These are phyloP conservation scores for Listronotus bonariensis DNA, from an alignment of 1,140 invertebrate species.

Conservation along the genomic window DNA sequence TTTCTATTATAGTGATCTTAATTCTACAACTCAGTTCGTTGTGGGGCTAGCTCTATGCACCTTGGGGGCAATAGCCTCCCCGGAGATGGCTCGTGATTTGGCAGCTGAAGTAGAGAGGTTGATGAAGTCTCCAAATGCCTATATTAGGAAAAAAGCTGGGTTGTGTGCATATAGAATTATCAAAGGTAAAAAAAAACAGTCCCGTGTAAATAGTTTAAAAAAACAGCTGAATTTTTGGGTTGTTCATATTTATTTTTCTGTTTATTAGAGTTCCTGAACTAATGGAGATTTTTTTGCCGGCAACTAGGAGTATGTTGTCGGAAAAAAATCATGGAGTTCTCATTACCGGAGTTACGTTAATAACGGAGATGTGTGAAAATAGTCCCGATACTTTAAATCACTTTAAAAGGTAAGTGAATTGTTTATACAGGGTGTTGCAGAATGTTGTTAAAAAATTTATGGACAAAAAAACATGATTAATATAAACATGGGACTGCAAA, in stretches of 20 bases:
- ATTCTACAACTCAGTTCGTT: constrained; percentile 98
- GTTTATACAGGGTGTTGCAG: no score
- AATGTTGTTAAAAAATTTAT: no score
- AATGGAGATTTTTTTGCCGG: constrained; percentile 99
- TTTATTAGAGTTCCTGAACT: constrained; percentile 88
- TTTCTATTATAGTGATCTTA: constrained; percentile 81
- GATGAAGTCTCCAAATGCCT: constrained; percentile 97
- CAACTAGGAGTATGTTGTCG: constrained; percentile 90
- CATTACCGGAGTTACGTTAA: constrained; percentile 96
- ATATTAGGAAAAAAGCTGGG: constrained; percentile 95
- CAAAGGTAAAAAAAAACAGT: constrained; percentile 59
- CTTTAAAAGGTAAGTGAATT: constrained; percentile 89
- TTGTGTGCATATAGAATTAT: constrained; percentile 98
- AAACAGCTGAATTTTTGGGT: not conserved
- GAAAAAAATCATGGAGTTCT: constrained; percentile 99
- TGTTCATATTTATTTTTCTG: not conserved
- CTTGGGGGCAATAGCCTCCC: constrained; percentile 95
- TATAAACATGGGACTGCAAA: no score
- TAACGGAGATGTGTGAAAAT: constrained; percentile 99
- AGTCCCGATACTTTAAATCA: constrained; percentile 95
- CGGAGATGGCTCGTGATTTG: constrained; percentile 98
- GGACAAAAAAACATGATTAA: no score
- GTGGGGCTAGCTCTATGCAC: constrained; percentile 97
- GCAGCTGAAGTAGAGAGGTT: constrained; percentile 97
- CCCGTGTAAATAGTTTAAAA: not conserved